These are phyloP conservation scores for Macquaria ambigua DNA, from an alignment of 2,113 vertebrate species.

Conservation along the genomic window DNA sequence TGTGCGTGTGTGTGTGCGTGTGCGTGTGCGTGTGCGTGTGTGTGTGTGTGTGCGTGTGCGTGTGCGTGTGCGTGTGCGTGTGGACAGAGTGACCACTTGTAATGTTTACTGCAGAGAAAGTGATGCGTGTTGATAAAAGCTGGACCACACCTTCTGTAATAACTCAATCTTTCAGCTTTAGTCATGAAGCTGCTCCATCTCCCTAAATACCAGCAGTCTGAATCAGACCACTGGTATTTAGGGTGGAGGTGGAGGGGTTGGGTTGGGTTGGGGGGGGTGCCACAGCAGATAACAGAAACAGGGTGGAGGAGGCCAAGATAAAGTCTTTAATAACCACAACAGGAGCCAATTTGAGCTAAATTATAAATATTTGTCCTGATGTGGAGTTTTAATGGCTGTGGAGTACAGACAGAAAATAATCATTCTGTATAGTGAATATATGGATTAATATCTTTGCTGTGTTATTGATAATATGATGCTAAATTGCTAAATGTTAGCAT, in stretches of 20 bases:
- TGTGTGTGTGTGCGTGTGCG: neutral
- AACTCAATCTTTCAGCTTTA: neutral
- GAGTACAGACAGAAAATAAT: neutral
- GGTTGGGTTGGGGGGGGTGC: too few species aligned
- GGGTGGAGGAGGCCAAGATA: constrained; percentile 47
- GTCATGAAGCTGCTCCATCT: neutral
- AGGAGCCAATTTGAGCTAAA: neutral
- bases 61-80: neutral
- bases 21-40: neutral
- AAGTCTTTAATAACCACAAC: constrained; percentile 1
- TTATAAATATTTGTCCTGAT: neutral
- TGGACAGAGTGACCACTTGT: neutral
- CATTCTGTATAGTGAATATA: too few species aligned
- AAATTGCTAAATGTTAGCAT: neutral
- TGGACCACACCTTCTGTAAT: constrained; percentile 62
- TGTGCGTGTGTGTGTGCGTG: neutral
- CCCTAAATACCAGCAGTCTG: neutral
- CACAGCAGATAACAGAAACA: constrained; percentile 29
- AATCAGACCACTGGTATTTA: constrained; percentile 15
- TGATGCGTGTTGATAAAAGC: constrained; percentile 42
- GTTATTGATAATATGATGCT: neutral
- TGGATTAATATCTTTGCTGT: too few species aligned
- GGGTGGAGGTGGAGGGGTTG: too few species aligned
- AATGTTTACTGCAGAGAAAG: constrained; percentile 44
- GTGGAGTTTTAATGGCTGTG: neutral